phyloP scores from a whole-genome alignment of 2,888 invertebrate genomes.

The Agrypnus murinus region DNA sequence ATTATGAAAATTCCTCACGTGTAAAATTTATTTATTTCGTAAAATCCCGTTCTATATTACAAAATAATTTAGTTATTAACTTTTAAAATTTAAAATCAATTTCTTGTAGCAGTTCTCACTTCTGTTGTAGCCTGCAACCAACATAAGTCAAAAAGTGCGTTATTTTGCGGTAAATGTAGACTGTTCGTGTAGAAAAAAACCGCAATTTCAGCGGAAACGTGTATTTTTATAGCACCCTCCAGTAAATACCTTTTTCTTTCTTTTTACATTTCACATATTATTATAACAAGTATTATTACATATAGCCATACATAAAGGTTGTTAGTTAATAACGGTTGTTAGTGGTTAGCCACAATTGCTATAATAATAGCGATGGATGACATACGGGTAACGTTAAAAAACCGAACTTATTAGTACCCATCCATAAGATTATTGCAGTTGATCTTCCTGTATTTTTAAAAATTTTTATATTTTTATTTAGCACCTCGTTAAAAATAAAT shows the following conservation, averaged over 20 bases:
- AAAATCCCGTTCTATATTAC: too few species aligned
- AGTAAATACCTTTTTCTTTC: neutral
- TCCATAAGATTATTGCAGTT: too few species aligned
- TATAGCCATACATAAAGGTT: slow-evolving; percentile 49
- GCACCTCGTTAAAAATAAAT: too few species aligned
- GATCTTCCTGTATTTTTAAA: neutral
- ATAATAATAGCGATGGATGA: slow-evolving; percentile 42
- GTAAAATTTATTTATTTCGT: too few species aligned
- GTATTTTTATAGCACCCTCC: slow-evolving; percentile 31
- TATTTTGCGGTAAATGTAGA: slow-evolving; percentile 15
- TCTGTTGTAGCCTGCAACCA: neutral
- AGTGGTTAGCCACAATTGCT: slow-evolving; percentile 50
- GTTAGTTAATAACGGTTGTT: slow-evolving; percentile 53
- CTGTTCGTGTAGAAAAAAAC: slow-evolving; percentile 46
- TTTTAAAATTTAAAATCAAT: too few species aligned
- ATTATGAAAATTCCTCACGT: too few species aligned
- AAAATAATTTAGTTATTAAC: too few species aligned
- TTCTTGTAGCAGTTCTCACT: too few species aligned
- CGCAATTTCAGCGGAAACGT: slow-evolving; percentile 43
- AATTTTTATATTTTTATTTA: too few species aligned
- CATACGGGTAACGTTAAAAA: slow-evolving; percentile 51
- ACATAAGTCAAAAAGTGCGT: slow-evolving; percentile 5
- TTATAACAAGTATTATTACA: slow-evolving; percentile 40
- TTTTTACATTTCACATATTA: slow-evolving; percentile 12
- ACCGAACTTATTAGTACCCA: slow-evolving; percentile 21